phyloP scores from a whole-genome alignment of 2,113 vertebrate genomes.

The Cinclus cinclus region DNA sequence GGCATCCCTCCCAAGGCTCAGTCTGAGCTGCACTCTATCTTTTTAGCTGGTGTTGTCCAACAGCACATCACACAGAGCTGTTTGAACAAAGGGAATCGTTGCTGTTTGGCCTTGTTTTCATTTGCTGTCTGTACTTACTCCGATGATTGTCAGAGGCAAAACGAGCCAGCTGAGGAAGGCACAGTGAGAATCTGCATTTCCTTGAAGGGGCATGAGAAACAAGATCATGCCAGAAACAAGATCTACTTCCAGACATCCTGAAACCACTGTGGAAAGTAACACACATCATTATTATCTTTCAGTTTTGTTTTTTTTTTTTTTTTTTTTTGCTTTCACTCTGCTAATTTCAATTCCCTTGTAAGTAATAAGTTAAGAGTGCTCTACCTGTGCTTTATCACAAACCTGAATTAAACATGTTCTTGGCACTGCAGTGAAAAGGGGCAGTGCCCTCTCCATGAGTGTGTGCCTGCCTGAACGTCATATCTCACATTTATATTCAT shows the following conservation, averaged over 20 bases:
- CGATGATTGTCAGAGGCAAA: not conserved
- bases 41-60: not conserved
- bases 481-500: not conserved
- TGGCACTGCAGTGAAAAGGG: not conserved
- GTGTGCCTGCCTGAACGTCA: not conserved
- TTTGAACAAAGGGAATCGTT: not conserved
- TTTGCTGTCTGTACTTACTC: not conserved
- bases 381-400: not conserved
- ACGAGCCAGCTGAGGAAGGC: not conserved
- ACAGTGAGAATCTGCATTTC: not conserved
- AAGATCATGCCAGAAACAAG: not conserved
- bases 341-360: not conserved
- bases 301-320: not conserved
- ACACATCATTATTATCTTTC: not conserved
- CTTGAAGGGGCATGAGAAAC: not conserved
- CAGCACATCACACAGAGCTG: not conserved
- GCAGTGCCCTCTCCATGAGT: not conserved
- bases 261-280: not conserved
- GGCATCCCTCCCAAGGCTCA: not conserved
- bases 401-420: not conserved
- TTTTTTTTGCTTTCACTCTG: not conserved
- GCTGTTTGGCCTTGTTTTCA: not conserved
- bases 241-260: not conserved
- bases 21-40: not conserved
- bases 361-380: not conserved